Conservation (phyloP, 2,797 vertebrate species). For the Adelosebastes latens region DNA sequence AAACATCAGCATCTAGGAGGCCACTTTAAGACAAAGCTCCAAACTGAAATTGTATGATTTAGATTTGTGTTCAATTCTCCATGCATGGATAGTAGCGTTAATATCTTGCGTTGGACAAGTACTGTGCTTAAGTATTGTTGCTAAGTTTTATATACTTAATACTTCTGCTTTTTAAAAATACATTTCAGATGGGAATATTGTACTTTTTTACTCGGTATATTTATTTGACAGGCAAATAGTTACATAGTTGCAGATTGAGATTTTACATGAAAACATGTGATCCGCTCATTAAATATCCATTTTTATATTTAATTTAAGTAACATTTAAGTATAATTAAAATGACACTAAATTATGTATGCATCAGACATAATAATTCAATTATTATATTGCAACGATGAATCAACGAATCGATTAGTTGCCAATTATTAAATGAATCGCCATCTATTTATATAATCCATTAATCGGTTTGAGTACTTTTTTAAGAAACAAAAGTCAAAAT, state of each 20-base stretch:
- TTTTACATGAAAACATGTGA: background rate
- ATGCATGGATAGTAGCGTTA: background rate
- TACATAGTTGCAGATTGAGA: background rate
- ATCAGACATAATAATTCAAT: background rate
- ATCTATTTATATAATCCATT: too few species aligned
- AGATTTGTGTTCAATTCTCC: background rate
- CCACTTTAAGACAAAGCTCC: background rate
- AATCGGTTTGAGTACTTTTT: too few species aligned
- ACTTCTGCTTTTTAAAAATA: background rate
- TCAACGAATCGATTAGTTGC: too few species aligned
- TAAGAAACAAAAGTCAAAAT: too few species aligned
- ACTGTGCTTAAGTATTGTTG: background rate
- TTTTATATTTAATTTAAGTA: background rate
- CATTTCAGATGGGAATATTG: background rate
- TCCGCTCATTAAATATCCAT: background rate
- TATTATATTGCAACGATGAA: background rate
- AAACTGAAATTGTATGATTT: background rate
- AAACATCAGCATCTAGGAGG: constrained; percentile 20
- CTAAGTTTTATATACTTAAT: background rate
- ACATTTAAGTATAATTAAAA: background rate
- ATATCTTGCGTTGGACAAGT: background rate
- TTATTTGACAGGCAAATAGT: background rate
- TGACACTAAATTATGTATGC: background rate
- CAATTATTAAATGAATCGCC: too few species aligned
- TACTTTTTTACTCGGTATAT: background rate